These are phyloP conservation scores for Andrena flavipes DNA, from an alignment of 2,888 invertebrate genomes.

Conservation along the genomic window DNA sequence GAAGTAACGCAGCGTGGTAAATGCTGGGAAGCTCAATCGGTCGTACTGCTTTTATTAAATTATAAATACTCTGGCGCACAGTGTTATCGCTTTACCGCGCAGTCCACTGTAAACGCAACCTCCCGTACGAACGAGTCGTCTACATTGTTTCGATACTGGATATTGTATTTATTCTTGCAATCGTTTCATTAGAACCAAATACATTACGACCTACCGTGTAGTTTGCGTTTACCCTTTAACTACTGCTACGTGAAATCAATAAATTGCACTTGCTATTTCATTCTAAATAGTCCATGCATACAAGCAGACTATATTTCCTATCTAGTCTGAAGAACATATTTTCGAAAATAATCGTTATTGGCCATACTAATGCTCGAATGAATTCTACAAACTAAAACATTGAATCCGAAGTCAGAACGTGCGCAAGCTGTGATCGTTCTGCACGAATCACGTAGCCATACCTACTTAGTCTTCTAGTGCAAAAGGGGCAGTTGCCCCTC, in stretches of 20 bases:
- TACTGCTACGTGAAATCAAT: neutral
- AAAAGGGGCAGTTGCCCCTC: too few species aligned
- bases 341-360: too few species aligned
- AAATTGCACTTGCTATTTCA: neutral
- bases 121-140: neutral
- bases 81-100: conserved; percentile 17
- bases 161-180: conserved; percentile 34
- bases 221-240: conserved; percentile 1
- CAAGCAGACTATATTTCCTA: too few species aligned
- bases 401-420: too few species aligned
- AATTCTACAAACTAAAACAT: too few species aligned
- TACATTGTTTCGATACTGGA: conserved; percentile 18
- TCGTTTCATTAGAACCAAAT: conserved; percentile 4
- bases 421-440: too few species aligned
- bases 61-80: conserved; percentile 29
- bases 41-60: conserved; percentile 44
- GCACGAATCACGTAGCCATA: too few species aligned
- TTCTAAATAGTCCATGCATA: neutral
- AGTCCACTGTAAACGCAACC: neutral
- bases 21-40: conserved; percentile 36
- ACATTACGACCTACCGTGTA: too few species aligned
- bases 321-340: too few species aligned
- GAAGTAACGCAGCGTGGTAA: conserved; percentile 11
- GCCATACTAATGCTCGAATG: too few species aligned
- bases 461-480: too few species aligned